Evolutionary conservation across 2,797 vertebrate genomes (phyloP).

Genomic region (Pyrrhura leucotis): DNA sequence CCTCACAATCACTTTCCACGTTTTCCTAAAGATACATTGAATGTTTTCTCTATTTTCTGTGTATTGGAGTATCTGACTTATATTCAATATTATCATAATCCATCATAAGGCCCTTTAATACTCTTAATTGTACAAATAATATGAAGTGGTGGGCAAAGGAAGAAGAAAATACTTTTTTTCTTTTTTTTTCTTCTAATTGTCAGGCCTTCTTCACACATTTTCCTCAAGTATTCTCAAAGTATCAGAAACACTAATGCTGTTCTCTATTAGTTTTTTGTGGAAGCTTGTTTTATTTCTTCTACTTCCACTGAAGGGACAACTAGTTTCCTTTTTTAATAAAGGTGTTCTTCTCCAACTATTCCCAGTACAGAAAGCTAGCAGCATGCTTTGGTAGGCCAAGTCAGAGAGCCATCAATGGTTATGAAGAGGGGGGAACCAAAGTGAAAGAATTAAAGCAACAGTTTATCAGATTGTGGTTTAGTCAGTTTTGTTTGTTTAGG

Average conservation of each 20-base stretch:
- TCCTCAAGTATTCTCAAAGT: background rate
- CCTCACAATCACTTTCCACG: background rate
- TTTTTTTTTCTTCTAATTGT: background rate
- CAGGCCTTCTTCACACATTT: background rate
- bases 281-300: background rate
- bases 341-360: background rate
- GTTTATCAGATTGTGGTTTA: background rate
- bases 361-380: background rate
- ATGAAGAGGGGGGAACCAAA: fast-evolving
- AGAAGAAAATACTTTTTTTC: background rate
- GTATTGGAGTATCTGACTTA: background rate
- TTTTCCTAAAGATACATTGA: background rate
- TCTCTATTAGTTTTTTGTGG: background rate
- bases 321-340: background rate
- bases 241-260: background rate
- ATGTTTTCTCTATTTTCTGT: background rate
- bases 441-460: background rate
- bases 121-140: background rate
- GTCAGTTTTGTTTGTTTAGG: background rate
- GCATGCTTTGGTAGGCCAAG: background rate
- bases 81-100: background rate
- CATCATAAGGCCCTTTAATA: background rate
- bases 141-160: background rate
- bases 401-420: background rate
- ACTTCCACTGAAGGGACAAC: background rate